These are phyloP conservation scores for Drosophila tsacasi DNA, from an alignment of 1,140 invertebrate genomes.

Conservation along the genomic window DNA sequence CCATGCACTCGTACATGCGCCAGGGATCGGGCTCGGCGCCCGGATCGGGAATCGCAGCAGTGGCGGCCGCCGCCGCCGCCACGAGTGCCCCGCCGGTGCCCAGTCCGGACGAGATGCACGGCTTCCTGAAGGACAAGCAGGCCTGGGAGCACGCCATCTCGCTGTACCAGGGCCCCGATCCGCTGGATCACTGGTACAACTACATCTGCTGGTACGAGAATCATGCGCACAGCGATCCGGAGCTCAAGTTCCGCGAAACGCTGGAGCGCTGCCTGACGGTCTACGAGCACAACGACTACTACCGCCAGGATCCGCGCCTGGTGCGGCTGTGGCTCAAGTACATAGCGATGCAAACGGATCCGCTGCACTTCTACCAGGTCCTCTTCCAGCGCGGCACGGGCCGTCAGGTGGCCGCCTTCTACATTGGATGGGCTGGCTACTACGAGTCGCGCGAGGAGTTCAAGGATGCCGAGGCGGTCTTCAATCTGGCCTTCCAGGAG, in stretches of 20 bases:
- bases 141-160: constrained; percentile 93
- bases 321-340: constrained; percentile 96
- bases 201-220: constrained; percentile 97
- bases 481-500: constrained; percentile 88
- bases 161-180: constrained; percentile 93
- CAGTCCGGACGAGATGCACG: constrained; percentile 75
- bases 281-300: constrained; percentile 92
- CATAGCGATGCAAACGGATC: constrained; percentile 92
- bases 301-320: constrained; percentile 93
- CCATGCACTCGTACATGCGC: constrained; percentile 74
- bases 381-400: constrained; percentile 91
- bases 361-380: constrained; percentile 91
- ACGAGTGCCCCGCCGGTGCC: constrained; percentile 25
- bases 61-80: neutral
- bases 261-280: constrained; percentile 92
- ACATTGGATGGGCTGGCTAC: constrained; percentile 92
- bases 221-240: constrained; percentile 93
- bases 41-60: constrained; percentile 21
- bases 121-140: constrained; percentile 82
- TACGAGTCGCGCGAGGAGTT: constrained; percentile 91
- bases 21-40: constrained; percentile 39
- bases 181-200: constrained; percentile 94
- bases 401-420: constrained; percentile 90
- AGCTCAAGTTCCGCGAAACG: constrained; percentile 90
- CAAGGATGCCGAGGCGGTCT: constrained; percentile 91